A percentile compares a stretch with the other conserved stretches of the same genome.
Conservation (phyloP, 2,888 invertebrate species). For the Melanchra persicariae region DNA sequence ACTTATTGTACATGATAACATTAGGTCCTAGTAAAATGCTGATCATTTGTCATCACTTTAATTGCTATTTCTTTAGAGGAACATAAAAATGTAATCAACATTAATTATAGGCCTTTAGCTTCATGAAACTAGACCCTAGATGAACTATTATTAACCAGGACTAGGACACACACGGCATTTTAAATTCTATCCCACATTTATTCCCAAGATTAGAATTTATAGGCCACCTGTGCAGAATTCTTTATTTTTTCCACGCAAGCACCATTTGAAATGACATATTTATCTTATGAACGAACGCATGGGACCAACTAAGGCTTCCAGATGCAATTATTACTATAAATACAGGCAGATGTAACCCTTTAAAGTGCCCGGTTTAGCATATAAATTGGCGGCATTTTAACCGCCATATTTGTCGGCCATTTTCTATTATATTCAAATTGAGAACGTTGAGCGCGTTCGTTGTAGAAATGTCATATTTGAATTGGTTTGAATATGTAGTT, state of each 20-base stretch:
- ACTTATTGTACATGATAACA: too few species aligned
- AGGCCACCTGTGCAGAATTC: constrained; percentile 48
- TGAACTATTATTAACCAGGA: constrained; percentile 9
- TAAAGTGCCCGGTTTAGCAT: constrained; percentile 75
- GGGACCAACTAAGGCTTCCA: constrained; percentile 48
- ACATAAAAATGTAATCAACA: neutral
- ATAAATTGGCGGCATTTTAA: constrained; percentile 78
- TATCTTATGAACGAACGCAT: constrained; percentile 64
- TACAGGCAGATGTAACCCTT: constrained; percentile 72
- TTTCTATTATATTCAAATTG: constrained; percentile 87
- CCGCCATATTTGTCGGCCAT: constrained; percentile 75
- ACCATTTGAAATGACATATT: constrained; percentile 33
- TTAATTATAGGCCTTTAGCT: neutral
- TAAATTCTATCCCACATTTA: constrained; percentile 11
- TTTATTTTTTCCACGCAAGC: constrained; percentile 30
- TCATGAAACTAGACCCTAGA: neutral
- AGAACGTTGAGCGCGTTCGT: constrained; percentile 64
- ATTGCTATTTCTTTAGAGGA: neutral
- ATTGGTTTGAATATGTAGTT: constrained; percentile 35
- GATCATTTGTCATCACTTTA: neutral
- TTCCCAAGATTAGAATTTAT: constrained; percentile 50
- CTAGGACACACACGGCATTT: neutral
- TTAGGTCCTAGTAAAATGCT: neutral
- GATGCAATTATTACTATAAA: constrained; percentile 72
- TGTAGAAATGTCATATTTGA: constrained; percentile 60